These are phyloP conservation scores for Ptychochromis oligacanthus DNA, from an alignment of 2,113 vertebrate genomes.

Conservation along the genomic window DNA sequence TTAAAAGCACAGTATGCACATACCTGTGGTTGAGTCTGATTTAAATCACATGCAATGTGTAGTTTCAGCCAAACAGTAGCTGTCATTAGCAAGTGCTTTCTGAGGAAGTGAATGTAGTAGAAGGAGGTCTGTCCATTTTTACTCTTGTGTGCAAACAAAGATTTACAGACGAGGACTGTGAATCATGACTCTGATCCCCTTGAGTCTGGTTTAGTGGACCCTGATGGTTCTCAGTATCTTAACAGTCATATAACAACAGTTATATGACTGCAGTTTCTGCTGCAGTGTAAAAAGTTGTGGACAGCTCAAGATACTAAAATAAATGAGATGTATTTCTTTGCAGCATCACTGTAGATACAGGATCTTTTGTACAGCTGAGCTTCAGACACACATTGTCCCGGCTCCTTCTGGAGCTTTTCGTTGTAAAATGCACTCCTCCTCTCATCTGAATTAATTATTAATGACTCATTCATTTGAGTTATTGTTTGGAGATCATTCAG, in stretches of 20 bases:
- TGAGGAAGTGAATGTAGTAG: not conserved
- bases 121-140: not conserved
- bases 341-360: not conserved
- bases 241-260: not conserved
- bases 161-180: not conserved
- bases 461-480: constrained; percentile 41
- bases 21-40: not conserved
- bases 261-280: not conserved
- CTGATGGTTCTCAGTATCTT: not conserved
- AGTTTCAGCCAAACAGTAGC: not conserved
- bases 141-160: not conserved
- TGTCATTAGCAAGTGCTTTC: not conserved
- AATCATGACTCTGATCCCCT: not conserved
- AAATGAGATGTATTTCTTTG: not conserved
- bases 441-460: constrained; percentile 38
- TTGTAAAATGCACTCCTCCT: constrained; percentile 32
- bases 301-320: not conserved
- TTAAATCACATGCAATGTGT: not conserved
- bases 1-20: not conserved
- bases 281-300: not conserved
- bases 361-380: not conserved
- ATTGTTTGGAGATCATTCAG: constrained; percentile 32
- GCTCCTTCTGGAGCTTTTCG: not conserved
- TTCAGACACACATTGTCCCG: not conserved
- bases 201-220: not conserved